Conservation (phyloP, 2,113 vertebrate species). For the Edolisoma coerulescens region DNA sequence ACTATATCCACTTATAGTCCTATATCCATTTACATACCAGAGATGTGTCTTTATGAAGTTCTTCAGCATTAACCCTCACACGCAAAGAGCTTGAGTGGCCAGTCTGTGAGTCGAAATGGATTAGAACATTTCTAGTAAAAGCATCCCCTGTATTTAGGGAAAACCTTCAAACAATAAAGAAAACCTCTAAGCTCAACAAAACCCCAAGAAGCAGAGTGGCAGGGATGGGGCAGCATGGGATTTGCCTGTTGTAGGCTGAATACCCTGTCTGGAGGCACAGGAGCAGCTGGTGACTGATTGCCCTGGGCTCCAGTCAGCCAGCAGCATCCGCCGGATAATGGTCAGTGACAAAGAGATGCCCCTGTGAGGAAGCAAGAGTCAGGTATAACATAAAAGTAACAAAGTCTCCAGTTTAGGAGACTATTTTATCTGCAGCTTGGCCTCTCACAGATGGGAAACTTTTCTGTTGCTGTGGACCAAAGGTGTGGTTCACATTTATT, state of each 20-base stretch:
- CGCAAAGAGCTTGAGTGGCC: background rate
- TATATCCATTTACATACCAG: background rate
- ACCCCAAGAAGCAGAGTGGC: background rate
- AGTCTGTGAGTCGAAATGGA: background rate
- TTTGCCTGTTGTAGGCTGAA: background rate
- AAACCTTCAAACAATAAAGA: background rate
- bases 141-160: background rate
- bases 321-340: background rate
- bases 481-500: background rate
- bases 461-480: background rate
- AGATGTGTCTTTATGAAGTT: background rate
- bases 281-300: background rate
- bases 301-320: background rate
- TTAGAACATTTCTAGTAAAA: background rate
- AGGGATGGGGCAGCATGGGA: background rate
- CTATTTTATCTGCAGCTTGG: background rate
- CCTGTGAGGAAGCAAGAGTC: background rate
- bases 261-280: background rate
- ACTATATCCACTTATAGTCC: background rate
- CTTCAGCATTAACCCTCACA: background rate
- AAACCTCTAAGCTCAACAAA: background rate
- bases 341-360: background rate
- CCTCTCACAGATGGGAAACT: background rate
- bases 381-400: fast-evolving
- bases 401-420: background rate